Base-by-base conservation (phyloP, 2,113 vertebrate genomes). In the Hippocampus mohnikei region DNA sequence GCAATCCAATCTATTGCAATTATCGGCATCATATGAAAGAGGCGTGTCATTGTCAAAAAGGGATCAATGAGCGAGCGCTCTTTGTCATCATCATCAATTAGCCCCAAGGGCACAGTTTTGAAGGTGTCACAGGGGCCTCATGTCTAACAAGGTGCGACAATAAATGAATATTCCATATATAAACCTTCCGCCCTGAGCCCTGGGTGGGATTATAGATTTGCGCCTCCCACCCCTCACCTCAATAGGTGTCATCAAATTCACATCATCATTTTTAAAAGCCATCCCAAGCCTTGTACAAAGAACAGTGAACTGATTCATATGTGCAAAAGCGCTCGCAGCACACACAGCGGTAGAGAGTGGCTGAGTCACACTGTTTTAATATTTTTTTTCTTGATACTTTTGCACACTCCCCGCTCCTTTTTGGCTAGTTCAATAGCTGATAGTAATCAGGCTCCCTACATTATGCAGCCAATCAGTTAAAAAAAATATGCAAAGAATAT, bases 1-100 rank as follows among this genome's bases (percentile, higher is more conserved):
- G 73, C 69, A 53, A 27, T 62, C 55, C 53, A 72, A 81, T 89
- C 78, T 81, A 63, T 84, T 50, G 78, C 66, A 77, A 68, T 85
- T 78, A 90, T 74, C 72, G 52, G 48, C 44, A 80, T 79, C 84
- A 81, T 76, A 75, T 80, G 75, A 84, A 37, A 69, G 50, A 70
- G 76, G 63, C 16, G 12, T 73, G 74, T 78, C 72, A 64, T 61
- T 76, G 76, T 58, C 50, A 6, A 27, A 27, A 52, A n/a, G 64
- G 73, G 53, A 79, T 90, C 87, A 69, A 85, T 88, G 69, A 79
- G 73, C 78, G 77, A 73, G 56, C 68, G 62, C 79, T 75, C 40
- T 27, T 58, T 25, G 63, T 83, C 58, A 64, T 78, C 77, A 74
- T 77, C 73, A 76, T 58, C 78, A 83, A 60, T 81, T 78, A 83